Base-by-base conservation (phyloP, 2,113 vertebrate species). In the Colaptes auratus region DNA sequence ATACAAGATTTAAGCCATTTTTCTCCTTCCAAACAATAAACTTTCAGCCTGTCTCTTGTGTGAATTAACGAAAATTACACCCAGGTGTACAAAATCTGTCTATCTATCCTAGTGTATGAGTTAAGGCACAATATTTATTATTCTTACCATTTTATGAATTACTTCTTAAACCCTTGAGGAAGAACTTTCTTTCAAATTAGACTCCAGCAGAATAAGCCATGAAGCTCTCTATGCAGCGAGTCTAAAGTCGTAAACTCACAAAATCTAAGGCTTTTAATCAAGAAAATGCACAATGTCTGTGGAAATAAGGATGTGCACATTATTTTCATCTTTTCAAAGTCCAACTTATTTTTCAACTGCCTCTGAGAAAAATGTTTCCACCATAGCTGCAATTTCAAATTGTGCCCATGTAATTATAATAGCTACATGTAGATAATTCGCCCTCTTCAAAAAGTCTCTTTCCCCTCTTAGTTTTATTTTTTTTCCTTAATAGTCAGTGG, bases 51-150 rank as follows among this genome's bases (percentile, higher is more conserved):
- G 97, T 97, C 97, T 98, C 97, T 96, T 97, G 96, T 97, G 97
- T 97, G 98, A 98, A 98, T 98, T 97, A 98, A 96, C 94, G 96
- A 94, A 98, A 98, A 98, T 98, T 97, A 98, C 82, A 97, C 97
- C 97, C 97, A 98, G 91, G 97, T 98, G 97, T 94, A 97, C 95
- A 91, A 95, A 97, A 97, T 95, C 97, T 97, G 92, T 97, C 97
- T 98, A 78, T 95, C 97, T 97, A 76, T 95, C 88, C 90, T 70
- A 93, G 91, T 89, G 75, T 96, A 93, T 96, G 96, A 97, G 93
- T 98, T 97, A 96, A 97, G 91, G 97, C 96, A 98, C 96, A 97
- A 97, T 98, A 98, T 98, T 98, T 98, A 98, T 98, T 97, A 97
- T 98, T 98, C 96, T 93, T 98, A 92, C 94, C 97, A 97, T 96